phyloP scores from a whole-genome alignment of 1,140 invertebrate genomes.

The Drusus annulatus region DNA sequence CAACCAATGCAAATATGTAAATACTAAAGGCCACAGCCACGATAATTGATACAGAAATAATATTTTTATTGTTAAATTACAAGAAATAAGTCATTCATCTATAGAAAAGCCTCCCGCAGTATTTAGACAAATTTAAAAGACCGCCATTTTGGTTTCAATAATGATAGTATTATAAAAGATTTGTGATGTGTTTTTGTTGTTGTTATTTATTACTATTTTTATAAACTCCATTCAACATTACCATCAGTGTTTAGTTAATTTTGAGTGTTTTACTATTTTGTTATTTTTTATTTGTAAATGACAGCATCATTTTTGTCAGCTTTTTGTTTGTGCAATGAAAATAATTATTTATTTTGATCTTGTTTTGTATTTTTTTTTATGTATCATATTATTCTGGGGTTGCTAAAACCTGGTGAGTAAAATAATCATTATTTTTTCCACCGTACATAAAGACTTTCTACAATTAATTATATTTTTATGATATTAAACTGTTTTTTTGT shows the following conservation, averaged over 20 bases:
- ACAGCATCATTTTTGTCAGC: too few species aligned
- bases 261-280: too few species aligned
- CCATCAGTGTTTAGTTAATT: neutral
- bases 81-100: too few species aligned
- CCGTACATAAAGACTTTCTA: conserved; percentile 24
- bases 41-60: too few species aligned
- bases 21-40: too few species aligned
- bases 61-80: too few species aligned
- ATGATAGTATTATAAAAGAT: neutral
- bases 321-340: conserved; percentile 17
- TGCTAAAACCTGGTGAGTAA: conserved; percentile 6
- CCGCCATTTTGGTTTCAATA: neutral
- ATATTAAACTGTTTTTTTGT: conserved; percentile 10
- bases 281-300: too few species aligned
- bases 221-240: conserved; percentile 9
- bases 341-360: neutral
- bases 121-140: neutral
- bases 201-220: conserved; percentile 3
- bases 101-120: too few species aligned
- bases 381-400: neutral
- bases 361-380: conserved; percentile 2
- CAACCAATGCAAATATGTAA: too few species aligned
- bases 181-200: conserved; percentile 8
- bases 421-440: conserved; percentile 5
- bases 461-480: conserved; percentile 8